Percentiles rank a stretch among this genome's conserved stretches.
Conservation (phyloP, 1,140 invertebrate genomes). For the Teleogryllus occipitalis region DNA sequence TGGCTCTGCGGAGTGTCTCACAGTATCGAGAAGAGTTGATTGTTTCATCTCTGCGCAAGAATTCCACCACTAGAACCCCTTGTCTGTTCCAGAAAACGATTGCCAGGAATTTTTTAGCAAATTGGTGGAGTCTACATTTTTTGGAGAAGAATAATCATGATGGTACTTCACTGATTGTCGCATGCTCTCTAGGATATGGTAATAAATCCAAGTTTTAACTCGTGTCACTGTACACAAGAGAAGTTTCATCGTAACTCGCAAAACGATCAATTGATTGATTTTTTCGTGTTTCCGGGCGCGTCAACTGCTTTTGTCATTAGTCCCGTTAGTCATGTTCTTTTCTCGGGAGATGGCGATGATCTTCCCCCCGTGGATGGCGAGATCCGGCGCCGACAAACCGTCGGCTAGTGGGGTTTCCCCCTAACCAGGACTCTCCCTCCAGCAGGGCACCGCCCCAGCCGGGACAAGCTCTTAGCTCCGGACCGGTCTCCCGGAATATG, state of each 20-base stretch:
- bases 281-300: no score
- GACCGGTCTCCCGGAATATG: no score
- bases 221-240: conserved; percentile 27
- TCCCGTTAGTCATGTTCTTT: no score
- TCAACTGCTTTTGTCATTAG: no score
- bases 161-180: conserved; percentile 22
- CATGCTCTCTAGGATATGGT: conserved; percentile 28
- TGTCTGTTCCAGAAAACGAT: conserved; percentile 28
- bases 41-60: conserved; percentile 26
- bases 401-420: no score
- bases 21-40: conserved; percentile 27
- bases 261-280: conserved; percentile 23
- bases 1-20: conserved; percentile 21
- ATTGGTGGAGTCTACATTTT: neutral
- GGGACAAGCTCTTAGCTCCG: no score
- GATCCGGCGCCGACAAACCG: no score
- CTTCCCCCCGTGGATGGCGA: no score
- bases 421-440: no score
- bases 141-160: neutral
- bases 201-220: conserved; percentile 29
- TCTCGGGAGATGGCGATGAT: no score
- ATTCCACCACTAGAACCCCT: conserved; percentile 29
- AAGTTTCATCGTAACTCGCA: conserved; percentile 21
- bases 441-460: no score
- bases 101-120: conserved; percentile 23